Percentiles rank a stretch among this genome's conserved stretches.
Conservation (phyloP, 2,797 vertebrate species). For the Otolemur crassicaudatus region DNA sequence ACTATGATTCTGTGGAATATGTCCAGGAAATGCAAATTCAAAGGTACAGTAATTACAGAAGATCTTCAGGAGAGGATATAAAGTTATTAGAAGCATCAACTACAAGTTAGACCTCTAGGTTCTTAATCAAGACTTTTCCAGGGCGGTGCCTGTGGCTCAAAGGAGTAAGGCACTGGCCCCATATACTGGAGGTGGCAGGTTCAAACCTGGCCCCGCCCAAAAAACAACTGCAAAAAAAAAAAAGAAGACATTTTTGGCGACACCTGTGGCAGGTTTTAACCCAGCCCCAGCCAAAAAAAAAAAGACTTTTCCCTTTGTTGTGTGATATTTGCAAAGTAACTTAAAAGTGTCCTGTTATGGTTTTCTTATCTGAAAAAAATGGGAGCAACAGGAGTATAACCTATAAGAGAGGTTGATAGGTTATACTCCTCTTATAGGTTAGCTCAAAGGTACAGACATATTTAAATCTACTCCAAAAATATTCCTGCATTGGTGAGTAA, state of each 20-base stretch:
- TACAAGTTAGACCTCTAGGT: neutral
- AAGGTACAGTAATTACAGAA: neutral
- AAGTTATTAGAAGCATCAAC: neutral
- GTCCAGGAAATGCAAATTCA: neutral
- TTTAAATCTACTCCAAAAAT: neutral
- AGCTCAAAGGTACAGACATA: neutral
- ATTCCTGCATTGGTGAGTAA: neutral
- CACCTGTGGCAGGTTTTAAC: too few species aligned
- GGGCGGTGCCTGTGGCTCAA: too few species aligned
- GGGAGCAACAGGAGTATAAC: neutral
- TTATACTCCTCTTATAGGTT: neutral
- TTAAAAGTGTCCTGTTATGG: neutral
- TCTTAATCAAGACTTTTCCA: neutral
- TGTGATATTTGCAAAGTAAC: neutral
- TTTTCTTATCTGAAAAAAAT: neutral
- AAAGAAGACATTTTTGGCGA: too few species aligned
- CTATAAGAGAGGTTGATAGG: neutral
- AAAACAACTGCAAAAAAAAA: too few species aligned
- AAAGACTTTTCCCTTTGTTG: neutral
- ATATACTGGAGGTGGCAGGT: too few species aligned
- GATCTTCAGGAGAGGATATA: neutral
- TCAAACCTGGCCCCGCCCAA: too few species aligned
- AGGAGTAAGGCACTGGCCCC: too few species aligned
- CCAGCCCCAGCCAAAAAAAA: too few species aligned
- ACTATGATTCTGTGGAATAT: neutral